Percentiles rank a stretch among this genome's conserved stretches.
These are phyloP conservation scores for Homarus gammarus DNA, from an alignment of 2,888 invertebrate species.

Conservation along the genomic window DNA sequence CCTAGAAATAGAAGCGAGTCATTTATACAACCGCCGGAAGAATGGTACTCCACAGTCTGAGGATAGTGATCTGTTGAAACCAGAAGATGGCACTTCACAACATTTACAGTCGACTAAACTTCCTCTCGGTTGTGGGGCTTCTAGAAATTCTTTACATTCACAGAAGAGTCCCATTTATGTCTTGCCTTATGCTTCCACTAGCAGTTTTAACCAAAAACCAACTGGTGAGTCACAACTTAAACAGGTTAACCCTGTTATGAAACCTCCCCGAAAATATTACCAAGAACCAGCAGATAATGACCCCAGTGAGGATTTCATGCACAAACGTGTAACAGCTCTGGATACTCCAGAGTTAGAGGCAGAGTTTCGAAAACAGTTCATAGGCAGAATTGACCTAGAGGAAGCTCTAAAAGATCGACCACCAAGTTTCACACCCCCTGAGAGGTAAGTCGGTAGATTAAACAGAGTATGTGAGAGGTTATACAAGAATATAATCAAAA, in stretches of 20 bases:
- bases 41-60: background rate
- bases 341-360: background rate
- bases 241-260: slow-evolving; percentile 14
- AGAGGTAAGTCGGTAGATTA: slow-evolving; percentile 7
- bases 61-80: background rate
- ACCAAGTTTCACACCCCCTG: slow-evolving; percentile 49
- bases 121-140: background rate
- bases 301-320: background rate
- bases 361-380: slow-evolving; percentile 37
- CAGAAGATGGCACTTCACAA: background rate
- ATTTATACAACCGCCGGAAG: slow-evolving; percentile 40
- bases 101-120: background rate
- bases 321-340: background rate
- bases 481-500: too few species aligned
- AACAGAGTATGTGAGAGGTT: background rate
- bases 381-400: slow-evolving; percentile 31
- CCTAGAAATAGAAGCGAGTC: slow-evolving; percentile 30
- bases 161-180: background rate
- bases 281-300: too few species aligned
- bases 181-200: background rate
- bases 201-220: too few species aligned
- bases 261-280: slow-evolving; percentile 1
- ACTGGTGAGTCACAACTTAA: background rate
- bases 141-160: too few species aligned
- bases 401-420: slow-evolving; percentile 36